A percentile compares a stretch with the other conserved stretches of the same genome.
Conservation (phyloP, 2,113 vertebrate species). For the Diadophis punctatus region DNA sequence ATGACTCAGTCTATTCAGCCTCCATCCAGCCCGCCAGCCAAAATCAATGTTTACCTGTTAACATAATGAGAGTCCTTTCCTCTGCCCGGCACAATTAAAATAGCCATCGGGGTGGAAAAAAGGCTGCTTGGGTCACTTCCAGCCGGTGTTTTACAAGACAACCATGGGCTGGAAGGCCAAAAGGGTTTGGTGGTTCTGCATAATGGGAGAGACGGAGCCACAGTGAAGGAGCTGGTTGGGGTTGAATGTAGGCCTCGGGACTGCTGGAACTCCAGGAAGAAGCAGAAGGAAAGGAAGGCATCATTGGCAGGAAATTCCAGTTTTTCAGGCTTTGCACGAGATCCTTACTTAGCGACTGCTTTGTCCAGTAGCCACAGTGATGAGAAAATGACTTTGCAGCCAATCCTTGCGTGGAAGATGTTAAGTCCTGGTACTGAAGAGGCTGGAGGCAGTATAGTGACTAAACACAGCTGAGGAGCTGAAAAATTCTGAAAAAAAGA, state of each 20-base stretch:
- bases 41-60: slow-evolving; percentile 19
- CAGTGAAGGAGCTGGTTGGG: fast-evolving
- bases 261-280: not conserved
- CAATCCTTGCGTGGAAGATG: not conserved
- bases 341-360: not conserved
- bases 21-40: slow-evolving; percentile 13
- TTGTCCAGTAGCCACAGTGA: not conserved
- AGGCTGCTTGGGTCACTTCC: not conserved
- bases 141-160: not conserved
- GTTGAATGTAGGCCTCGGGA: not conserved
- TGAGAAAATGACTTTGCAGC: not conserved
- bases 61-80: slow-evolving; percentile 3
- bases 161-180: not conserved
- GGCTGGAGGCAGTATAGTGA: no score
- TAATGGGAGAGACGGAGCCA: not conserved
- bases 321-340: not conserved
- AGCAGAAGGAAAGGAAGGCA: not conserved
- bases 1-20: slow-evolving; percentile 16
- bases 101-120: not conserved
- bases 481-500: no score
- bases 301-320: not conserved
- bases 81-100: not conserved
- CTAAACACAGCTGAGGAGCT: no score
- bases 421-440: no score
- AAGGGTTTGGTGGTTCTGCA: not conserved